Conservation (phyloP, 2,113 vertebrate genomes). For the Baryphthengus martii region DNA sequence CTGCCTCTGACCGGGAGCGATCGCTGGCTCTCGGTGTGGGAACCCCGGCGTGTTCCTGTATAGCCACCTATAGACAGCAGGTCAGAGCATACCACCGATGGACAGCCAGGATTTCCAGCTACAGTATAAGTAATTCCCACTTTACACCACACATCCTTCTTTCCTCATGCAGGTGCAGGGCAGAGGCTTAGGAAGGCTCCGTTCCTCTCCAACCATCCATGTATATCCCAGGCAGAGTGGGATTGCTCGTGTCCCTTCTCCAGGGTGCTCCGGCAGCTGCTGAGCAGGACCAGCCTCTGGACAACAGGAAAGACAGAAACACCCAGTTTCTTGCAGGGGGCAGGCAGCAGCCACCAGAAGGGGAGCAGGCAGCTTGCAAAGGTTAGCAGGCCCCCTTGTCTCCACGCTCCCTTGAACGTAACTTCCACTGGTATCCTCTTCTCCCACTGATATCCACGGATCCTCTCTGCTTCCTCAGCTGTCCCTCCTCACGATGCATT, state of each 20-base stretch:
- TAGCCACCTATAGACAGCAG: rapidly evolving
- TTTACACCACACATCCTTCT: not conserved
- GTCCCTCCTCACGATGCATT: not conserved
- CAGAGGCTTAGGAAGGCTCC: not conserved
- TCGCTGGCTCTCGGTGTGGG: rapidly evolving
- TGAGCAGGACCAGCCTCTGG: not conserved
- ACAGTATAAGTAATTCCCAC: rapidly evolving
- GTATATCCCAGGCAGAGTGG: not conserved
- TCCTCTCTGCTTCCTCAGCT: not conserved
- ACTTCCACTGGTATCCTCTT: not conserved
- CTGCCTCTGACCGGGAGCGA: not conserved
- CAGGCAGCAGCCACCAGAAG: not conserved
- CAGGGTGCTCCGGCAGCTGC: not conserved
- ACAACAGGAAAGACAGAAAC: not conserved
- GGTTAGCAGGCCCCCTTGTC: rapidly evolving
- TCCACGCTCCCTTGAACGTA: rapidly evolving
- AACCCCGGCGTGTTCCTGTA: not conserved
- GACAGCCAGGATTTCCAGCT: not conserved
- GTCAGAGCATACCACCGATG: rapidly evolving
- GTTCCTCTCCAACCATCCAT: not conserved
- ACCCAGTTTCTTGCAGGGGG: not conserved
- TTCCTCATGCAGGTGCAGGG: not conserved
- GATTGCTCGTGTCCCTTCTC: not conserved
- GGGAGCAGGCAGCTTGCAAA: not conserved
- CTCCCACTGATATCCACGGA: not conserved